A percentile compares a stretch with the other conserved stretches of the same genome.
These are phyloP conservation scores for Gymnocephalus cernua DNA, from an alignment of 2,113 vertebrate genomes.

Conservation along the genomic window DNA sequence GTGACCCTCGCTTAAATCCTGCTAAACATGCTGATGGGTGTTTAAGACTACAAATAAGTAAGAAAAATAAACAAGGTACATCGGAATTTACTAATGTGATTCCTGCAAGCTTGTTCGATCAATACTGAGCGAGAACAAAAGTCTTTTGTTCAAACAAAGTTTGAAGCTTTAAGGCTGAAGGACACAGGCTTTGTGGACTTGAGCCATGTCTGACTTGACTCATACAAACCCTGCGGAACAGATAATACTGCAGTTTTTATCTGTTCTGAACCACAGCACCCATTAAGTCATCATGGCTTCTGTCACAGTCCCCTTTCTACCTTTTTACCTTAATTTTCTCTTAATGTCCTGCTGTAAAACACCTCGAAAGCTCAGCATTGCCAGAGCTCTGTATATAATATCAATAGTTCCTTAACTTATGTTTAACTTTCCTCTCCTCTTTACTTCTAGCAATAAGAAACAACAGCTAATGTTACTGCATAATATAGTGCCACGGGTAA, in stretches of 20 bases:
- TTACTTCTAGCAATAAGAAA: slow-evolving; percentile 13
- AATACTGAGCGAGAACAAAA: slow-evolving; percentile 4
- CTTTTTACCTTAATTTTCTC: background rate
- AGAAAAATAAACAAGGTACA: background rate
- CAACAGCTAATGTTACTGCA: background rate
- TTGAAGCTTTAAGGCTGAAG: slow-evolving; percentile 15
- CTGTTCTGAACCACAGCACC: slow-evolving; percentile 4
- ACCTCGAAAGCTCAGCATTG: background rate
- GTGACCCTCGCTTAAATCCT: too few relatives aligned
- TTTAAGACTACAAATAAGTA: background rate
- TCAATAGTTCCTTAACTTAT: slow-evolving; percentile 10
- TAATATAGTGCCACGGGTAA: background rate
- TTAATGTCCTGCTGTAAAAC: slow-evolving; percentile 21
- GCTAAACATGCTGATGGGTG: too few relatives aligned
- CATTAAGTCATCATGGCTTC: slow-evolving; percentile 2
- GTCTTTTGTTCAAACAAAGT: slow-evolving; percentile 12
- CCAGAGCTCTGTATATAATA: background rate
- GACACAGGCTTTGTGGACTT: slow-evolving; percentile 13
- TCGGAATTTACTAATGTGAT: slow-evolving; percentile 1
- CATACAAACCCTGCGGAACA: slow-evolving; percentile 10
- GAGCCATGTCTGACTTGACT: slow-evolving; percentile 2
- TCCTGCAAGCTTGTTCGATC: slow-evolving; percentile 9
- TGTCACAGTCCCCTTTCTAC: background rate
- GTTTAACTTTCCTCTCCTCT: background rate
- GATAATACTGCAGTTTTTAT: slow-evolving; percentile 15